Evolutionary conservation across 1,140 invertebrate species (phyloP).

Genomic region (Philaenus spumarius): DNA sequence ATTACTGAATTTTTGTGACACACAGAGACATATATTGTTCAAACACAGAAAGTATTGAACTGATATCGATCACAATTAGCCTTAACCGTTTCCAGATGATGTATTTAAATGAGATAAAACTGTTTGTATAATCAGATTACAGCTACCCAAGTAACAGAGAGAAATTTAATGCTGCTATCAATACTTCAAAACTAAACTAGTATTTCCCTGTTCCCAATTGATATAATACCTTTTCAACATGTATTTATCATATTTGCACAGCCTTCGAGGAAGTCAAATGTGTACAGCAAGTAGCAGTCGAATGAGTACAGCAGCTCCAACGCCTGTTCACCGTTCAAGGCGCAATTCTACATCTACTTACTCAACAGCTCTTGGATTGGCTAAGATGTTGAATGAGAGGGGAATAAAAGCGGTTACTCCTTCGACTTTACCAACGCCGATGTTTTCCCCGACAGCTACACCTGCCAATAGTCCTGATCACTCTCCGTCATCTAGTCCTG

Average conservation of each 20-base stretch:
- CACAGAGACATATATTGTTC: too few relatives aligned
- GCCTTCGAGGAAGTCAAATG: conserved; percentile 43
- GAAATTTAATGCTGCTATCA: too few relatives aligned
- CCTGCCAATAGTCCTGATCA: conserved; percentile 72
- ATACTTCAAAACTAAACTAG: too few relatives aligned
- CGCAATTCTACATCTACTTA: conserved; percentile 66
- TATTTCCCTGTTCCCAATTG: too few relatives aligned
- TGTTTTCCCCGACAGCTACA: conserved; percentile 59
- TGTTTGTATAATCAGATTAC: too few relatives aligned
- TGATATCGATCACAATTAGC: too few relatives aligned
- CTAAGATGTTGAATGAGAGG: conserved; percentile 72
- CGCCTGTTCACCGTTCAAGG: conserved; percentile 53
- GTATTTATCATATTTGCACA: conserved; percentile 26
- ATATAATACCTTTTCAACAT: too few relatives aligned
- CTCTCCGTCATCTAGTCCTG: conserved; percentile 13
- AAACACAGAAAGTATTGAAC: too few relatives aligned
- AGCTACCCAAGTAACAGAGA: too few relatives aligned
- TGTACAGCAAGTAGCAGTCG: conserved; percentile 41
- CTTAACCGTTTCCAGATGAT: too few relatives aligned
- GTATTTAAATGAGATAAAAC: too few relatives aligned
- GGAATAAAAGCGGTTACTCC: conserved; percentile 67
- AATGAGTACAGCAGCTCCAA: conserved; percentile 41
- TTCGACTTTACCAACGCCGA: conserved; percentile 57
- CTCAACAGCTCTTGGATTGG: conserved; percentile 69
- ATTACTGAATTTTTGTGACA: too few relatives aligned